These are phyloP conservation scores for Nomada lathburiana DNA, from an alignment of 2,888 invertebrate genomes.

Conservation along the genomic window DNA sequence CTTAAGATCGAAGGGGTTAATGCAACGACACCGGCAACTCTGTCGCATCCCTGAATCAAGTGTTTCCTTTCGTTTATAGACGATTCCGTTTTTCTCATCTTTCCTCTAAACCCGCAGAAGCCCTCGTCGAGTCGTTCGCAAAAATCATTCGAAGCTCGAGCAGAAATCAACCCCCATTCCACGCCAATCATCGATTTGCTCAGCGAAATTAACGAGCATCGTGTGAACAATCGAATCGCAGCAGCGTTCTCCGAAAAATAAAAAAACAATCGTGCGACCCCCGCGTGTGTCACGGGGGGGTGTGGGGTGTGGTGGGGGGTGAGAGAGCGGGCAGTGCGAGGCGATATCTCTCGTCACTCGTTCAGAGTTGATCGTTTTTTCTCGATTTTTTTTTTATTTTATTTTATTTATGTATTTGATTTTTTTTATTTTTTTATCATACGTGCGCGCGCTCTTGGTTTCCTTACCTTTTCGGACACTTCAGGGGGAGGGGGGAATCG, in stretches of 20 bases:
- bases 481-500: conserved; percentile 74
- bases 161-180: neutral
- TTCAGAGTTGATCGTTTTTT: conserved; percentile 34
- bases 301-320: conserved; percentile 59
- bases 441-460: conserved; percentile 51
- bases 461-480: conserved; percentile 82
- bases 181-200: neutral
- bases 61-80: too few relatives aligned
- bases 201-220: neutral
- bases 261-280: conserved; percentile 56
- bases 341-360: conserved; percentile 58
- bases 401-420: neutral
- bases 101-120: too few relatives aligned
- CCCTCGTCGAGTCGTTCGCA: conserved; percentile 9
- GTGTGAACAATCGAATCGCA: too few relatives aligned
- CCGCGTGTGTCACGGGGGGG: conserved; percentile 64
- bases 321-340: conserved; percentile 83
- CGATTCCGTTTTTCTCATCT: too few relatives aligned
- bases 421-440: conserved; percentile 11
- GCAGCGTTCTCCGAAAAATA: neutral
- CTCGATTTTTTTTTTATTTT: conserved; percentile 19
- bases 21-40: too few relatives aligned
- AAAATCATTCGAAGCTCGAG: conserved; percentile 1
- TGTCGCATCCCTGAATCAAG: too few relatives aligned
- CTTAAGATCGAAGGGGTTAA: too few relatives aligned